Percentiles rank a stretch among this genome's conserved stretches.
Conservation (phyloP, 2,888 invertebrate genomes). For the Dynastes tityus region DNA sequence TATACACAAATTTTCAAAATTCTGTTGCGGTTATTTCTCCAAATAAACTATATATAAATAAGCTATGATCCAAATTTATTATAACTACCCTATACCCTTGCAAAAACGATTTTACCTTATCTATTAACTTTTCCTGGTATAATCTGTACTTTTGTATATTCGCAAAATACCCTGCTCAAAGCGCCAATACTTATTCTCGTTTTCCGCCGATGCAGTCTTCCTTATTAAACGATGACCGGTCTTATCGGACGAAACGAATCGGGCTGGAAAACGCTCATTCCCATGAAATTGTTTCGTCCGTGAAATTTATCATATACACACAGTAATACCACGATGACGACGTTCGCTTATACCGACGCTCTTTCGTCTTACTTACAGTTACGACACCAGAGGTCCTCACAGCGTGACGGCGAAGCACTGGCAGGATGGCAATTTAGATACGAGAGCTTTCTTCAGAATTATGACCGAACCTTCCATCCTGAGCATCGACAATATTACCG, state of each 20-base stretch:
- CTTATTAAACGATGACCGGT: conserved; percentile 23
- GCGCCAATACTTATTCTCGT: neutral
- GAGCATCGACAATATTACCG: conserved; percentile 77
- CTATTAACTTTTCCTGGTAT: neutral
- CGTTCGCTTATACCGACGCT: neutral
- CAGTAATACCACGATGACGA: conserved; percentile 2
- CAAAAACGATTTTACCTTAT: conserved; percentile 13
- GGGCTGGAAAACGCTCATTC: conserved; percentile 10
- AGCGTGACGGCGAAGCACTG: conserved; percentile 78
- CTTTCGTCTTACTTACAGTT: conserved; percentile 72
- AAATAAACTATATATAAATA: too few species aligned
- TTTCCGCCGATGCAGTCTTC: conserved; percentile 24
- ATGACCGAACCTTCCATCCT: conserved; percentile 80
- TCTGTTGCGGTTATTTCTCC: too few species aligned
- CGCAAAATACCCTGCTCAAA: neutral
- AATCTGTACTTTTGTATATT: neutral
- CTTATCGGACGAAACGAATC: conserved; percentile 35
- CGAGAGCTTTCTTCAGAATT: conserved; percentile 81
- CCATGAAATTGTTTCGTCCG: conserved; percentile 37
- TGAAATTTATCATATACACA: conserved; percentile 40
- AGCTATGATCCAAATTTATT: too few species aligned
- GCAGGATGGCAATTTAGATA: conserved; percentile 79
- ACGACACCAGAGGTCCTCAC: conserved; percentile 78
- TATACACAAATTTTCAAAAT: too few species aligned
- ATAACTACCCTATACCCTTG: neutral